phyloP scores from a whole-genome alignment of 1,140 invertebrate genomes.

The Heliconius eleuchia region DNA sequence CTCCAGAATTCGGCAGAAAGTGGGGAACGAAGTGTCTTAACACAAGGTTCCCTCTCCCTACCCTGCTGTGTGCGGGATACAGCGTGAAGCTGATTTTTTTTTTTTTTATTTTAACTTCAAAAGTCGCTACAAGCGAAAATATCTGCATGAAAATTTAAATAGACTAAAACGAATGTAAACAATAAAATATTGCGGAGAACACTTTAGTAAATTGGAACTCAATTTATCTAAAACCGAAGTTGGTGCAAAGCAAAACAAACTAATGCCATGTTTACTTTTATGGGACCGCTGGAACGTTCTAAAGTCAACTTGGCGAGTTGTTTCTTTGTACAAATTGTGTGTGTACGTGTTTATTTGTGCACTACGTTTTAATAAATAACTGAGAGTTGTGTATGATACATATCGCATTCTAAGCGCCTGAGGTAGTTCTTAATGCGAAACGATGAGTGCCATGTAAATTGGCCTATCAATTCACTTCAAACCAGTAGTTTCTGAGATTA shows the following conservation, averaged over 20 bases:
- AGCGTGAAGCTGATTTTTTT: too few species aligned
- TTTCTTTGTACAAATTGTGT: slow-evolving; percentile 7
- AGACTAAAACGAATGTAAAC: slow-evolving; percentile 22
- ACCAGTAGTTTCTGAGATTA: too few species aligned
- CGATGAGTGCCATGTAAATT: too few species aligned
- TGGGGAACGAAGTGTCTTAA: too few species aligned
- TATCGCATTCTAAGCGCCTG: too few species aligned
- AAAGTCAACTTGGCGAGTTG: not conserved
- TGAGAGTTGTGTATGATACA: too few species aligned
- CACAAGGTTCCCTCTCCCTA: too few species aligned
- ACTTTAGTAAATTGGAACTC: slow-evolving; percentile 32
- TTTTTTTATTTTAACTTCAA: not conserved
- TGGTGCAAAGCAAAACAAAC: slow-evolving; percentile 33
- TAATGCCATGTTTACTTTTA: slow-evolving; percentile 19
- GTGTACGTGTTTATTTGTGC: not conserved
- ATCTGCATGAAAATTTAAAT: slow-evolving; percentile 13
- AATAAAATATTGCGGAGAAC: slow-evolving; percentile 24
- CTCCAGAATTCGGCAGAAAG: too few species aligned
- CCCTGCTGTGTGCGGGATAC: too few species aligned
- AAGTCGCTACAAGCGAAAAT: not conserved
- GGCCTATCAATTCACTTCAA: too few species aligned
- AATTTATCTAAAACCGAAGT: slow-evolving; percentile 32
- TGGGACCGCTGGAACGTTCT: slow-evolving; percentile 8
- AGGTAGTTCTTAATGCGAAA: too few species aligned
- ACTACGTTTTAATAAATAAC: not conserved